Conservation (phyloP, 2,797 vertebrate species). For the Dermochelys coriacea region DNA sequence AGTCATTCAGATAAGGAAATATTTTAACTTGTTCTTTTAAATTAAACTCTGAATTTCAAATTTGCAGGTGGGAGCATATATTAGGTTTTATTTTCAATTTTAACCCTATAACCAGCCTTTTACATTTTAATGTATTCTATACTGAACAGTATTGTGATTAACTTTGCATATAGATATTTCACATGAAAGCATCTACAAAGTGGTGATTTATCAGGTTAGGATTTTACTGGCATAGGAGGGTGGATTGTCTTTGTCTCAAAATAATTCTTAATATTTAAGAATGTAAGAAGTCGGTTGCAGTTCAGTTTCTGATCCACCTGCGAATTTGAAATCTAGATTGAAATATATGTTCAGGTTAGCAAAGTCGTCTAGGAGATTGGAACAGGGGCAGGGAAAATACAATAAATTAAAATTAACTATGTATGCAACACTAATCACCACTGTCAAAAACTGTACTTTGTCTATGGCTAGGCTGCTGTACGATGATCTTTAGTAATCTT, state of each 20-base stretch:
- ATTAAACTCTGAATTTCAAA: not conserved
- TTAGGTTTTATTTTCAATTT: not conserved
- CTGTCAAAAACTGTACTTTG: not conserved
- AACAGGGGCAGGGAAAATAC: not conserved
- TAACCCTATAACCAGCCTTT: no score
- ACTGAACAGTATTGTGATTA: not conserved
- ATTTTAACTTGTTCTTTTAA: not conserved
- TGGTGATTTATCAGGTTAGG: no score
- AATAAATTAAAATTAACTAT: not conserved
- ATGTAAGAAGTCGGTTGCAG: no score
- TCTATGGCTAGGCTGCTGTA: no score
- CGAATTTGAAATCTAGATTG: not conserved
- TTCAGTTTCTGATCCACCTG: not conserved
- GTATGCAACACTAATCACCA: not conserved
- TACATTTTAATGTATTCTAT: not conserved
- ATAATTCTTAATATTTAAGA: not conserved
- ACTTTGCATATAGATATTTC: not conserved
- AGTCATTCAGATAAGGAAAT: no score
- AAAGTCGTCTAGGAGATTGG: not conserved
- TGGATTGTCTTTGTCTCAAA: not conserved
- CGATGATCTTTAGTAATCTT: not conserved
- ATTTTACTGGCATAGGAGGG: not conserved
- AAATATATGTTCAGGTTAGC: not conserved
- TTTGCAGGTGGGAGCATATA: not conserved
- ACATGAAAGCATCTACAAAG: not conserved